Evolutionary conservation across 2,888 invertebrate species (phyloP).

Genomic region (Stegophylla sp.): DNA sequence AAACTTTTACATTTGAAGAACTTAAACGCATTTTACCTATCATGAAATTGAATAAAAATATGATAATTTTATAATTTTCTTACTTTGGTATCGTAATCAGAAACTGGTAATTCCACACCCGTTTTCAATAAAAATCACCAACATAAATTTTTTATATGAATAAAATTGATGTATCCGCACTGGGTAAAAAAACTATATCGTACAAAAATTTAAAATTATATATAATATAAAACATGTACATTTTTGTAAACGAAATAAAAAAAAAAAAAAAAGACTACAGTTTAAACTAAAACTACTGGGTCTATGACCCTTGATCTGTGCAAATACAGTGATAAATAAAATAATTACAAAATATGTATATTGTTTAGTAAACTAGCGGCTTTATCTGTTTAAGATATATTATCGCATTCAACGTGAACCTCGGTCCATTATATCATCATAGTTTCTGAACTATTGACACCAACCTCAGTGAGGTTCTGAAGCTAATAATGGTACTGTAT

Average conservation of each 20-base stretch:
- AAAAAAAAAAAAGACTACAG: background rate
- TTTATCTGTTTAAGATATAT: background rate
- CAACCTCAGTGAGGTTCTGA: no score
- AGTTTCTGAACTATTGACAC: no score
- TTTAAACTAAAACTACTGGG: conserved; percentile 25
- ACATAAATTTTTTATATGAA: background rate
- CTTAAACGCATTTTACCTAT: no score
- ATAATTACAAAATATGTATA: background rate
- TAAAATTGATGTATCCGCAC: background rate
- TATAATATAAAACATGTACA: background rate
- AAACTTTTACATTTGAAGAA: no score
- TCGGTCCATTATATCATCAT: no score
- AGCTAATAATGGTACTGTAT: no score
- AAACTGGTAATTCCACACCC: conserved; percentile 30
- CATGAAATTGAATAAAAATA: no score
- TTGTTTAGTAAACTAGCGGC: conserved; percentile 15
- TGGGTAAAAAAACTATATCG: background rate
- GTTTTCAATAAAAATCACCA: background rate
- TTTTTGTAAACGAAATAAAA: background rate
- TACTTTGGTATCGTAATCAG: conserved; percentile 33
- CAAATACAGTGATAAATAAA: conserved; percentile 1
- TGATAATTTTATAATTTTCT: background rate
- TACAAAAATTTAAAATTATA: background rate
- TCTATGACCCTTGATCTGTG: conserved; percentile 20
- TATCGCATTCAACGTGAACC: background rate